A percentile compares a stretch with the other conserved stretches of the same genome.
Conservation (phyloP, 2,888 invertebrate genomes). For the Volucella inflata region DNA sequence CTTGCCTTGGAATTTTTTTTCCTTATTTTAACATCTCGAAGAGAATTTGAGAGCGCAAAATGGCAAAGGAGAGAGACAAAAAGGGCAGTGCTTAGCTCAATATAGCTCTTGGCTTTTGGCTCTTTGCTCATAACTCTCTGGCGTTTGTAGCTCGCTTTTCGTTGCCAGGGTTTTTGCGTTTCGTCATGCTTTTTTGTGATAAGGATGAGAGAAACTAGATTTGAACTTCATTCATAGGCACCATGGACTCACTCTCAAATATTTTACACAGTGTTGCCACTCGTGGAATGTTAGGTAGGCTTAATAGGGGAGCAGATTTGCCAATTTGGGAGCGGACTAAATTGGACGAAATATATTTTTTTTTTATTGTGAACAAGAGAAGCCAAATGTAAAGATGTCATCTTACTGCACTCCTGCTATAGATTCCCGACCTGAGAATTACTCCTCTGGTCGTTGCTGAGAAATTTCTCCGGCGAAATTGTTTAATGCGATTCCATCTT, state of each 20-base stretch:
- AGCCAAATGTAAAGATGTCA: no score
- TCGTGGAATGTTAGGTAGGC: no score
- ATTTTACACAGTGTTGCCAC: no score
- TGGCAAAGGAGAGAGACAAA: conserved; percentile 14
- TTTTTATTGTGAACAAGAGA: no score
- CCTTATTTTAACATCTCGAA: conserved; percentile 13
- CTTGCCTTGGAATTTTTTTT: neutral
- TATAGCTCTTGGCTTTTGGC: neutral
- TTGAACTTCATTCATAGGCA: neutral
- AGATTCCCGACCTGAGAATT: no score
- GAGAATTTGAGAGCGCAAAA: conserved; percentile 23
- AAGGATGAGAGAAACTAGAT: conserved; percentile 2
- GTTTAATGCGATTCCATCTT: no score
- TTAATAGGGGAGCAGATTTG: no score
- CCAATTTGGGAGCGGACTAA: no score
- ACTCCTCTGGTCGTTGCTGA: no score
- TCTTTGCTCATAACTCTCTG: conserved; percentile 34
- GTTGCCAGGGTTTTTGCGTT: conserved; percentile 7
- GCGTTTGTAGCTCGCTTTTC: neutral
- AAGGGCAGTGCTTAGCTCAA: neutral
- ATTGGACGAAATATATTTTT: no score
- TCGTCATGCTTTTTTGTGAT: neutral
- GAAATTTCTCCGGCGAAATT: no score
- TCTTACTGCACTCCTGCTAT: no score
- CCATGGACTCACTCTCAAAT: conserved; percentile 24